Evolutionary conservation across 2,888 invertebrate species (phyloP), one percentile per base, ranked within the genome.

Genomic region (Celastrina argiolus): DNA sequence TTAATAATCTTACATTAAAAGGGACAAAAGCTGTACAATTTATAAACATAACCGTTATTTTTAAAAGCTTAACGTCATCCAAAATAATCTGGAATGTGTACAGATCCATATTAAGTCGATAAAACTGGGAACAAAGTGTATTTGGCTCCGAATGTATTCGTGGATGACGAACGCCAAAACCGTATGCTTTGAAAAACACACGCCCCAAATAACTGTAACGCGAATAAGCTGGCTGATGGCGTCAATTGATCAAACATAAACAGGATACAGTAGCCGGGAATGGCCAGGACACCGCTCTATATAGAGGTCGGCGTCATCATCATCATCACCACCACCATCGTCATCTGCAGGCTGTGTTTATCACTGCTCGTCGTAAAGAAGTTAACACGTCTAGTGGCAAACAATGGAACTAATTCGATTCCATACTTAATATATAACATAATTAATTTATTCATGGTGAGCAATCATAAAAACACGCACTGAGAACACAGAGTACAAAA

Each of bases 141-240:
- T 4, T 66, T 64, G 59, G 51, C 45, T 66, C 56, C 36, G 51
- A 42, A 42, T 39, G 68, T 68, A 36, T 42, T 18, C 41, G 18
- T 8, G 42, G n/a, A 56, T 39, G 28, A 66, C 58, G 28, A 70
- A 72, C 68, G 69, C 66, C 69, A 72, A 72, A 74, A 72, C 71
- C 72, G 67, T 71, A 73, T 83, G 81, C 85, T 63, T 66, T 68
- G 68, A 80, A 80, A 82, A 78, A 75, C 77, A 76, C 71, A 77
- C 74, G 81, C 75, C 77, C 82, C 74, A 81, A 83, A 87, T 85
- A 85, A 78, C 79, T 79, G 71, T 76, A 58, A 56, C 18, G 67
- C 51, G 61, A 65, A 31, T 58, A 28, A 22, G 22, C 42, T 41
- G 45, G 64, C 51, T 36, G 59, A 64, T 58, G 31, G 39, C 56